phyloP scores from a whole-genome alignment of 2,888 invertebrate species.

The Ochropleura leucogaster region DNA sequence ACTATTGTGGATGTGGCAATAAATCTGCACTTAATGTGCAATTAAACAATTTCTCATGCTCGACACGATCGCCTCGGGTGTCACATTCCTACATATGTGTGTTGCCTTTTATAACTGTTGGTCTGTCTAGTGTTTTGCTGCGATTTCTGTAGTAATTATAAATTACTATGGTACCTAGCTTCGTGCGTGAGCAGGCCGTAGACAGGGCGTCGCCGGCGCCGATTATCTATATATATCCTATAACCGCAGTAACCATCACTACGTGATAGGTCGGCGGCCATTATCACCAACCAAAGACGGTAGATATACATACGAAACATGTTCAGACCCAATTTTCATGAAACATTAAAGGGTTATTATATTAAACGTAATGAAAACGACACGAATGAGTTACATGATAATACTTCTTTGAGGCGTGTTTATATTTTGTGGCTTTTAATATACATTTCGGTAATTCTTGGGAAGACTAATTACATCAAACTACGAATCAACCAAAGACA shows the following conservation, averaged over 20 bases:
- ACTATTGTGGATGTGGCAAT: slow-evolving; percentile 65
- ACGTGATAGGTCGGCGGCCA: slow-evolving; percentile 76
- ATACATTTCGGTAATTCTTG: neutral
- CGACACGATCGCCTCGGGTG: slow-evolving; percentile 71
- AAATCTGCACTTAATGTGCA: slow-evolving; percentile 72
- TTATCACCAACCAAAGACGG: slow-evolving; percentile 46
- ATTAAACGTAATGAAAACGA: slow-evolving; percentile 49
- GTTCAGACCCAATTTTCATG: slow-evolving; percentile 24
- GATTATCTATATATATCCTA: slow-evolving; percentile 31
- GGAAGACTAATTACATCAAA: too few relatives aligned
- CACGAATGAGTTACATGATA: slow-evolving; percentile 11
- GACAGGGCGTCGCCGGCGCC: slow-evolving; percentile 56
- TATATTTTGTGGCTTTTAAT: neutral
- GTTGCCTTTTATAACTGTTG: slow-evolving; percentile 36
- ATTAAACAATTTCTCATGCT: slow-evolving; percentile 77
- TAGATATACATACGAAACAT: slow-evolving; percentile 22
- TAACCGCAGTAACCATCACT: slow-evolving; percentile 42
- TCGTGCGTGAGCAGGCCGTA: slow-evolving; percentile 37
- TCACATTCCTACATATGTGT: slow-evolving; percentile 54
- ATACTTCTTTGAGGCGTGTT: neutral
- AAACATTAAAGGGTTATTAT: slow-evolving; percentile 32
- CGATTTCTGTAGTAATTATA: slow-evolving; percentile 49
- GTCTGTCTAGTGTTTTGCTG: slow-evolving; percentile 35
- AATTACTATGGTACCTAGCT: slow-evolving; percentile 17
- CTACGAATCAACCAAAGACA: neutral